phyloP scores from a whole-genome alignment of 2,888 invertebrate species.

The Latrodectus elegans region DNA sequence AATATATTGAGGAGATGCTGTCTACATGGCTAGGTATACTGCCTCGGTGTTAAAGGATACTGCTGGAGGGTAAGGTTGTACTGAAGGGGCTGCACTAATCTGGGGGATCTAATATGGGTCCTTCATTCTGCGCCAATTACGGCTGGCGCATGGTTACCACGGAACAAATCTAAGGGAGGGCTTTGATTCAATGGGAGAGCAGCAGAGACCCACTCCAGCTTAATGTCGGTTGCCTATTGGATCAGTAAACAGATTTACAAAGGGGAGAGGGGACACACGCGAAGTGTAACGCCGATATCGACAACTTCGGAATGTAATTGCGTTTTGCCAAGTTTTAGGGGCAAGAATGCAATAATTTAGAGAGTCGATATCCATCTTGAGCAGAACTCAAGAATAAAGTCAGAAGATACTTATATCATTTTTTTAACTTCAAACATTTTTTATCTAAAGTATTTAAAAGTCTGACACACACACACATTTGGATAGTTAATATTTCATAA shows the following conservation, averaged over 20 bases:
- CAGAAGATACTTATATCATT: too few species aligned
- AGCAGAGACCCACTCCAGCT: background rate
- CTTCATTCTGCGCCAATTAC: conserved; percentile 63
- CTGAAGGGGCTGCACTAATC: conserved; percentile 38
- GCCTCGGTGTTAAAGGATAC: conserved; percentile 34
- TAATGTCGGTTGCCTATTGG: conserved; percentile 54
- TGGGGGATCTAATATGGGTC: conserved; percentile 43
- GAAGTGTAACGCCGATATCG: conserved; percentile 1
- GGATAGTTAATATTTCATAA: too few species aligned
- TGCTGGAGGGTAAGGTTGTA: conserved; percentile 6
- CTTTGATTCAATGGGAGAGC: conserved; percentile 37
- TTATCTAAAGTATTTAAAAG: too few species aligned
- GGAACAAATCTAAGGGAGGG: conserved; percentile 53
- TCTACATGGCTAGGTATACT: conserved; percentile 4
- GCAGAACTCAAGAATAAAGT: too few species aligned
- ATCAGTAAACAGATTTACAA: conserved; percentile 50
- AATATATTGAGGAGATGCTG: conserved; percentile 1
- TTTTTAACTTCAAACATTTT: too few species aligned
- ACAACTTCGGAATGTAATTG: background rate
- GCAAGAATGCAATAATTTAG: too few species aligned
- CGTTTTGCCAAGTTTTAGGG: too few species aligned
- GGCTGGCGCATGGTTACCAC: conserved; percentile 52
- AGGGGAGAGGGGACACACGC: conserved; percentile 9
- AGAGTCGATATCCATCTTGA: too few species aligned
- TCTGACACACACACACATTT: too few species aligned